phyloP scores from a whole-genome alignment of 2,888 invertebrate species.

The Heliconius aoede region DNA sequence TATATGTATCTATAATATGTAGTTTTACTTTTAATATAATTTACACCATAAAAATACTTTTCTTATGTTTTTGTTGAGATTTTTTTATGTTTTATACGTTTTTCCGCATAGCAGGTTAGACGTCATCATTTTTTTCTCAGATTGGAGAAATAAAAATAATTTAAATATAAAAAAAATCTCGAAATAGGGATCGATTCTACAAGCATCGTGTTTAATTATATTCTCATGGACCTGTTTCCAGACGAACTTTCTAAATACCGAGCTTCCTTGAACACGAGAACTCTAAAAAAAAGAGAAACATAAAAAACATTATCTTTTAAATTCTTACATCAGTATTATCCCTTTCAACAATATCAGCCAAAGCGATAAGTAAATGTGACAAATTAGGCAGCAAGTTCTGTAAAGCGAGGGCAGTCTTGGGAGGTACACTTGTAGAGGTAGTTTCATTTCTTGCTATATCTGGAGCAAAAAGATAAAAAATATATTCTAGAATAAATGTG shows the following conservation, averaged over 20 bases:
- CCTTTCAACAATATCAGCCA: slow-evolving; percentile 57
- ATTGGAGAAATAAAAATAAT: too few species aligned
- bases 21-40: not conserved
- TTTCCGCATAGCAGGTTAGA: too few species aligned
- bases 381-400: slow-evolving; percentile 57
- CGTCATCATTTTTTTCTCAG: too few species aligned
- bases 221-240: too few species aligned
- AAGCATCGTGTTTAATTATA: not conserved
- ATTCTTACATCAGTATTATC: slow-evolving; percentile 64
- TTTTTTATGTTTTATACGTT: too few species aligned
- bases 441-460: slow-evolving; percentile 56
- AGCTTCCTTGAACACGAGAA: too few species aligned
- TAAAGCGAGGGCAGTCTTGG: slow-evolving; percentile 56
- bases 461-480: slow-evolving; percentile 48
- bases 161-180: too few species aligned
- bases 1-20: not conserved
- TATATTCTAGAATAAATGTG: not conserved
- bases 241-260: too few species aligned
- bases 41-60: not conserved
- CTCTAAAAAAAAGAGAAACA: not conserved
- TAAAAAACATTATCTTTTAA: not conserved
- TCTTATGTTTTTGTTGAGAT: too few species aligned
- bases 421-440: slow-evolving; percentile 57
- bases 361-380: slow-evolving; percentile 64
- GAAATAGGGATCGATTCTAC: not conserved